Evolutionary conservation across 2,797 vertebrate species (phyloP).

Genomic region (Bradypodion pumilum): DNA sequence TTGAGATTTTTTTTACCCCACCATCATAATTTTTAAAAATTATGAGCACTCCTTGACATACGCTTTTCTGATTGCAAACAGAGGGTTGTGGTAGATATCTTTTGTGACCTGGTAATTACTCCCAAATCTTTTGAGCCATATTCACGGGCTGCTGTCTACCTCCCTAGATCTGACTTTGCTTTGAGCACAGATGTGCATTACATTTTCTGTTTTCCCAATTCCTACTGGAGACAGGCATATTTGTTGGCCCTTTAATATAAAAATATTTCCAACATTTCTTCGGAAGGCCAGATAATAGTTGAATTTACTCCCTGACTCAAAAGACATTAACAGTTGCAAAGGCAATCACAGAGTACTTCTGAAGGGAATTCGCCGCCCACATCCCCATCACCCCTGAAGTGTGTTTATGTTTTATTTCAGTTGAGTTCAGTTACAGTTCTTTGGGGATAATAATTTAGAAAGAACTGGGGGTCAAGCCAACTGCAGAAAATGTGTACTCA

Average conservation of each 20-base stretch:
- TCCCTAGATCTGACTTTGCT: background rate
- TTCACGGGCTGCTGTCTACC: background rate
- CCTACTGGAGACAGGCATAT: background rate
- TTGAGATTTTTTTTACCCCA: background rate
- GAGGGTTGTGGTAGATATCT: background rate
- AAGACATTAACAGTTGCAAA: background rate
- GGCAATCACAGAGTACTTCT: background rate
- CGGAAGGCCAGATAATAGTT: background rate
- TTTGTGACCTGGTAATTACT: background rate
- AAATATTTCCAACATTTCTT: background rate
- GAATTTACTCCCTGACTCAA: background rate
- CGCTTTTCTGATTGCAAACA: background rate
- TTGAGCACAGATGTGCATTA: background rate
- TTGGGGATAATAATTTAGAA: background rate
- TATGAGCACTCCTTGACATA: too few relatives aligned
- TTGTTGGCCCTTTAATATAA: background rate
- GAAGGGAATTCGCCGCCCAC: too few relatives aligned
- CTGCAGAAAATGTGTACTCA: background rate
- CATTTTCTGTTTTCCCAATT: background rate
- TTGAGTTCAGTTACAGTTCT: background rate
- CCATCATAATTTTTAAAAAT: background rate
- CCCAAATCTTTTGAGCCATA: background rate
- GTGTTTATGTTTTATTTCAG: background rate
- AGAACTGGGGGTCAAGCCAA: background rate
- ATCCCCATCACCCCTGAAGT: background rate